These are phyloP conservation scores for Mechanitis mazaeus DNA, from an alignment of 2,888 invertebrate genomes.

Conservation along the genomic window DNA sequence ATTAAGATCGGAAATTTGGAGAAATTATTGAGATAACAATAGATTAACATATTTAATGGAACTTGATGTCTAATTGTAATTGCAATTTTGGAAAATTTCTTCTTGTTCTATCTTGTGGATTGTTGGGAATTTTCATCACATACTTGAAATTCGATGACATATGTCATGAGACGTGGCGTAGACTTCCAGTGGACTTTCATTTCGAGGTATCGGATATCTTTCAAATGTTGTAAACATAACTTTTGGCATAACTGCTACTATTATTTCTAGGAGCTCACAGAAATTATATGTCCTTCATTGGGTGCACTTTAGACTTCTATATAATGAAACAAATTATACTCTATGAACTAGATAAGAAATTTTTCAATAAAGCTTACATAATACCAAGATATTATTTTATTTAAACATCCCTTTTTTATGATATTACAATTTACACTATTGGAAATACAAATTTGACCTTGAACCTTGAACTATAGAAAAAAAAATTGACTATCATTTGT, in stretches of 20 bases:
- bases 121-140: neutral
- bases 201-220: neutral
- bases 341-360: conserved; percentile 39
- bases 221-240: neutral
- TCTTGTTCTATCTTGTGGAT: conserved; percentile 16
- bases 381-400: conserved; percentile 15
- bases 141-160: no score
- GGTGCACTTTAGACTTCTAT: conserved; percentile 41
- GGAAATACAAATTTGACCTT: no score
- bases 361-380: conserved; percentile 54
- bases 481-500: no score
- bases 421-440: neutral
- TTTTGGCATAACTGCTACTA: conserved; percentile 1
- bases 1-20: conserved; percentile 10
- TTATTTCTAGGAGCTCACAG: conserved; percentile 8
- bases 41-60: conserved; percentile 15
- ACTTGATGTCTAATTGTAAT: conserved; percentile 17
- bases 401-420: neutral
- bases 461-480: no score
- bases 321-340: conserved; percentile 22
- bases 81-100: conserved; percentile 26
- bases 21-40: conserved; percentile 24
- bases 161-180: neutral
- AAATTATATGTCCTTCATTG: conserved; percentile 27
- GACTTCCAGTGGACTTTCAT: neutral